Conservation (phyloP, 2,888 invertebrate genomes). For the Stomorhina lunata region DNA sequence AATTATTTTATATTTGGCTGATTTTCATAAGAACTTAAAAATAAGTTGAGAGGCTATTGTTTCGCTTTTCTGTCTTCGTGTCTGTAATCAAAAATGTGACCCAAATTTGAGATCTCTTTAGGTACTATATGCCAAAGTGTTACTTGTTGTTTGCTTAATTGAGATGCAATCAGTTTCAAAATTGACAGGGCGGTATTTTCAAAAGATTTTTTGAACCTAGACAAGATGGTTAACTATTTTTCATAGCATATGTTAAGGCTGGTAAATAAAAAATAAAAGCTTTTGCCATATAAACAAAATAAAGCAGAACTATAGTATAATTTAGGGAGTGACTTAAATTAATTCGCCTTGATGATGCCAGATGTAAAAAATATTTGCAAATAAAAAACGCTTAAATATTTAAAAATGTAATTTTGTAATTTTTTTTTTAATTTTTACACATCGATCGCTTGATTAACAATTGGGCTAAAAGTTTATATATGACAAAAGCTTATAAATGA, state of each 20-base stretch:
- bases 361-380: not conserved
- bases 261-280: not conserved
- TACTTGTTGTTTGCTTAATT: slow-evolving; percentile 45
- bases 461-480: no score
- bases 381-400: no score
- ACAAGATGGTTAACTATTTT: not conserved
- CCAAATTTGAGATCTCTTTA: no score
- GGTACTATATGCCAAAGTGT: slow-evolving; percentile 19
- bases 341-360: not conserved
- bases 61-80: no score
- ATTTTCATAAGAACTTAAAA: no score
- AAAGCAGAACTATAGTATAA: not conserved
- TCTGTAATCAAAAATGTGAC: no score
- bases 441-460: no score
- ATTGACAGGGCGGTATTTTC: slow-evolving; percentile 21
- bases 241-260: not conserved
- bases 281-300: not conserved
- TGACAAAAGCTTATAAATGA: no score
- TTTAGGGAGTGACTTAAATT: not conserved
- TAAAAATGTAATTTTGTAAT: no score
- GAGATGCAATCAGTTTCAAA: slow-evolving; percentile 7
- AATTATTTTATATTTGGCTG: slow-evolving; percentile 44
- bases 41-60: no score
- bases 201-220: not conserved
- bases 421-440: no score